Conservation (phyloP, 1,140 invertebrate genomes). For the Temnothorax longispinosus region DNA sequence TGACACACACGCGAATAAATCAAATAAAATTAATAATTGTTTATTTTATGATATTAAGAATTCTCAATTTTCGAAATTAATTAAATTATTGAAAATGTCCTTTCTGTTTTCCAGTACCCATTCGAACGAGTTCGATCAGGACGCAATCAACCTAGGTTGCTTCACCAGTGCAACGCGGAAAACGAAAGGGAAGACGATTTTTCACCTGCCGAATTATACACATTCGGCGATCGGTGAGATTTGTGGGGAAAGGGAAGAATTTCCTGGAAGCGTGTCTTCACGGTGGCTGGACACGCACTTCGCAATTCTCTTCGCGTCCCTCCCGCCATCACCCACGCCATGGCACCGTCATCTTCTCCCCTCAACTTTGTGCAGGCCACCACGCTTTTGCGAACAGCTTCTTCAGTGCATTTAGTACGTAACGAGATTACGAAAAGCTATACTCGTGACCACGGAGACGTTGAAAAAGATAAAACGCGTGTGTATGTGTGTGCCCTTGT, state of each 20-base stretch:
- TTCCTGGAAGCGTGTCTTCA: slow-evolving; percentile 85
- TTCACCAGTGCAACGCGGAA: background rate
- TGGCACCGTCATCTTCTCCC: slow-evolving; percentile 71
- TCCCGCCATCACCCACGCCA: slow-evolving; percentile 69
- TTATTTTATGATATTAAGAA: background rate
- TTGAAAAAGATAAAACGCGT: background rate
- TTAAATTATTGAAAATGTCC: background rate
- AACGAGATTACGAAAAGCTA: slow-evolving; percentile 66
- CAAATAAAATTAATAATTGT: background rate
- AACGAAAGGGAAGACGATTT: slow-evolving; percentile 34
- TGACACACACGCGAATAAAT: too few species aligned
- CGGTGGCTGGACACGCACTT: slow-evolving; percentile 82
- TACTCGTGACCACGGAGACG: background rate
- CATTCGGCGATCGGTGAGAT: slow-evolving; percentile 52
- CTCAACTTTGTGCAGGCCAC: slow-evolving; percentile 69
- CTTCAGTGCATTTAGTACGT: slow-evolving; percentile 73
- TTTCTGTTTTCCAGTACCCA: background rate
- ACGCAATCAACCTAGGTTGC: background rate
- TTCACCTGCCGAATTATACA: slow-evolving; percentile 37
- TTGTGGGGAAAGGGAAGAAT: slow-evolving; percentile 79
- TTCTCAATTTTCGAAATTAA: background rate
- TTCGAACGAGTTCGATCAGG: background rate
- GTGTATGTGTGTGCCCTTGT: background rate
- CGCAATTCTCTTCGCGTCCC: slow-evolving; percentile 80
- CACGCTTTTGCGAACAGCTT: slow-evolving; percentile 73